Evolutionary conservation across 2,113 vertebrate genomes (phyloP), one percentile per base, ranked within the genome.

Genomic region (Leptocoma aspasia): DNA sequence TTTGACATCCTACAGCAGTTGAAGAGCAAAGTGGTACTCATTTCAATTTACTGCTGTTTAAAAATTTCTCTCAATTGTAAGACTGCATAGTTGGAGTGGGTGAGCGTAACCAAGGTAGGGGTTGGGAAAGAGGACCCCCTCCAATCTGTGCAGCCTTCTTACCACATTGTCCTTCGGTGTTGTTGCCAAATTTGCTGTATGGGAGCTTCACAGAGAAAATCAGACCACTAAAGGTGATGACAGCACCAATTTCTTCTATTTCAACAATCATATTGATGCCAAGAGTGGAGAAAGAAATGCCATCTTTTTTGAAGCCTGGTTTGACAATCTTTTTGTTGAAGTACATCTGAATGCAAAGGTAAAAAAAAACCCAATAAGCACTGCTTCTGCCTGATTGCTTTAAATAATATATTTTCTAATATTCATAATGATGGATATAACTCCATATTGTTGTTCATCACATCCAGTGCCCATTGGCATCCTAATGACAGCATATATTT

Each of bases 121-220:
- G 5, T 42, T 21, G 33, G 37, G 20, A 42, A 68, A 52, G 21
- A 39, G 26, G 54, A 56, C 41, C 15, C 42, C 9, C 35, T 83
- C 42, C 11, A 37, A 87, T 26, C 57, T 83, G 20, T 37, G 6
- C 15, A n/a, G 93, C 30, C 59, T 23, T 89, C 99, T 98, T 97
- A 99, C 99, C 99, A 30, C 99, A 99, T 72, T 99, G 99, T 85
- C 99, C 99, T 97, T 99, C 99, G 0, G 99, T 99, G 86, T 99
- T 99, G 86, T 98, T 97, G 37, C 86, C 89, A 54, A 99, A 99
- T 60, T 98, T 97, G 70, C 97, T 97, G 85, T 95, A 97, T n/a
- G 99, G 98, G 59, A 99, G 93, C 45, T 98, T 95, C 44, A 99
- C 96, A 0, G 93, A 98, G 96, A 99, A 98, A 52, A 98, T 97